Base-by-base conservation (phyloP, 2,113 vertebrate genomes). In the Leucopsar rothschildi region DNA sequence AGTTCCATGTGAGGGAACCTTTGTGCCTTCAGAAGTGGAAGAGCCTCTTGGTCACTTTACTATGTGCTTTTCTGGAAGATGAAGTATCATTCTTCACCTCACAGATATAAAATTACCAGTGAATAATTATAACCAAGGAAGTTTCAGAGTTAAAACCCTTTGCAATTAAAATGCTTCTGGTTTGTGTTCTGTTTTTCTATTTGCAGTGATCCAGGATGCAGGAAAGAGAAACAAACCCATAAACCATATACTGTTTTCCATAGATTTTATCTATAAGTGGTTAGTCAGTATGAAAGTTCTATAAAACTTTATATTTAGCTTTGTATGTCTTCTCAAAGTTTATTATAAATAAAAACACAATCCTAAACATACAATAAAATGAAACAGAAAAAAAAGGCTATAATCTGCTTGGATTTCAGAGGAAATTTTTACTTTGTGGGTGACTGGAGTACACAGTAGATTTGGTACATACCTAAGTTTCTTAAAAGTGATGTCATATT, bases 1-100 rank as follows among this genome's bases (percentile, higher is more conserved):
- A 59, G 33, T 55, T 24, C 11, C 2, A 0, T 0, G 0, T 52
- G 49, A 88, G 71, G 17, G 9, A 35, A 68, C 20, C 2, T 72
- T 64, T 60, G 6, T 15, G 15, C 23, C 35, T 64, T 82, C 47
- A 71, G 42, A 69, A 89, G 40, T 22, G 22, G 45, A 69, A 80
- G 12, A 64, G 5, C 4, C 15, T 86, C 55, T 89, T 82, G 11
- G 19, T 22, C 17, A 11, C 16, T 57, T 65, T 82, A 6, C 28
- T 65, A 2, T 53, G 15, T 61, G 23, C 5, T 73, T 64, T 80
- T 57, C 50, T 73, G 42, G 27, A 84, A 63, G 16, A 44, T 27
- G 24, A 80, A 65, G 18, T 45, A 52, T 45, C 17, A 55, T 61
- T 22, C 20, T 65, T 25, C 20, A 49, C 7, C 42, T 66, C 23